Base-by-base conservation (phyloP, 2,888 invertebrate species). In the Linnaemya vulpina region DNA sequence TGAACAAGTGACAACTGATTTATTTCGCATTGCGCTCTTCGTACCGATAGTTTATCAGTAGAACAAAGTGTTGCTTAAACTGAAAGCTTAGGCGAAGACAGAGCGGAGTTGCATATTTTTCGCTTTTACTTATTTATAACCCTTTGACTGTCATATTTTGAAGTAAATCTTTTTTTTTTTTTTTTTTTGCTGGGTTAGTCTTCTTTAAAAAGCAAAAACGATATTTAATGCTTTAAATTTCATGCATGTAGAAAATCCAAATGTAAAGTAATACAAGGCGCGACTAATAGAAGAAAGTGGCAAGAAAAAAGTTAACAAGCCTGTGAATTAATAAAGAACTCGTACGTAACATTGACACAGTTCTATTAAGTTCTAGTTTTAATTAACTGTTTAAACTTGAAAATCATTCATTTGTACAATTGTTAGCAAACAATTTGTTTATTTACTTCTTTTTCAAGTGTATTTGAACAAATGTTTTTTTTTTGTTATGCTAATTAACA, bases 321-420 rank as follows among this genome's bases (percentile, higher is more conserved):
- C 35, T 55, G 53, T 55, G 46, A 55, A 49, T 35, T 13, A 35
- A 68, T 43, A 15, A 49, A 68, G 63, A 22, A 49, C 17, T 49
- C 8, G n/a, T 49, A 49, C 53, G 38, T 79, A 75, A 81, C 75
- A 74, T 75, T 81, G 81, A 81, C 81, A 81, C 53, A 60, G 68
- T 68, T 40, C 58, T 43, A 30, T 38, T n/a, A 60, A 30, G 5
- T 53, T 75, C 53, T 62, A 22, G 60, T 68, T 81, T 65, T 73
- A 53, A 75, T 68, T 75, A 62, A 67, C 71, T 46, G 60, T 46
- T 63, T 82, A 77, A 71, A 82, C 70, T 77, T 82, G 82, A 77
- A 70, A 82, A 70, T 30, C 9, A 30, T 46, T 67, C 4, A 22
- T 51, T 55, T 22, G 22, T 49, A 3, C 10, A 65, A 51, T 20